phyloP scores from a whole-genome alignment of 2,797 vertebrate genomes.

The Manis pentadactyla region DNA sequence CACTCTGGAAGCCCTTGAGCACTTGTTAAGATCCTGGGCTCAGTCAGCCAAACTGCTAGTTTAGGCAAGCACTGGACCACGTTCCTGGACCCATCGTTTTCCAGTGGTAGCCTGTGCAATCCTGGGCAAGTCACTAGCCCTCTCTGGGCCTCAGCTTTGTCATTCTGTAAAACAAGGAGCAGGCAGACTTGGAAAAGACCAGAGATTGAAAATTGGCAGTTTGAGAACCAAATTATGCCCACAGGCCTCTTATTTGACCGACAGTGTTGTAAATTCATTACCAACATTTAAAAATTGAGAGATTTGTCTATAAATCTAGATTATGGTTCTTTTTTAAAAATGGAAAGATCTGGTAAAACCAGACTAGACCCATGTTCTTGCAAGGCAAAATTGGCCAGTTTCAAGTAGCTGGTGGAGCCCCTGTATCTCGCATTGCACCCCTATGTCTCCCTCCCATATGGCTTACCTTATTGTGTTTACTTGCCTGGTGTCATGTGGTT shows the following conservation, averaged over 20 bases:
- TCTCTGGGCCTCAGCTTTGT: background rate
- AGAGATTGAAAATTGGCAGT: background rate
- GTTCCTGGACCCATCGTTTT: background rate
- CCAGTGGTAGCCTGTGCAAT: background rate
- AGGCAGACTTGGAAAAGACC: background rate
- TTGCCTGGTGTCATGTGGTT: background rate
- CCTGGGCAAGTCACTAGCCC: background rate
- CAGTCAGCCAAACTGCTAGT: background rate
- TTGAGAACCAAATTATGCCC: background rate
- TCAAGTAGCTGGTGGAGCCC: background rate
- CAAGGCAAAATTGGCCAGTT: background rate
- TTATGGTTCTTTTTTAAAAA: background rate
- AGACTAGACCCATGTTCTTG: background rate
- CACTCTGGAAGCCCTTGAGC: background rate
- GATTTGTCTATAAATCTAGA: background rate
- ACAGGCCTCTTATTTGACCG: background rate
- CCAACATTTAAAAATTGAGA: background rate
- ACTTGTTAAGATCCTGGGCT: background rate
- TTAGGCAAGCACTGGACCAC: background rate
- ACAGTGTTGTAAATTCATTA: background rate
- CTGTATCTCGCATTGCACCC: background rate
- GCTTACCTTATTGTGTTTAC: background rate
- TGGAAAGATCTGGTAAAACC: background rate
- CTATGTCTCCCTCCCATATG: background rate
- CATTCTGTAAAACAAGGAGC: background rate